phyloP scores from a whole-genome alignment of 2,797 vertebrate genomes.

The Molothrus aeneus region DNA sequence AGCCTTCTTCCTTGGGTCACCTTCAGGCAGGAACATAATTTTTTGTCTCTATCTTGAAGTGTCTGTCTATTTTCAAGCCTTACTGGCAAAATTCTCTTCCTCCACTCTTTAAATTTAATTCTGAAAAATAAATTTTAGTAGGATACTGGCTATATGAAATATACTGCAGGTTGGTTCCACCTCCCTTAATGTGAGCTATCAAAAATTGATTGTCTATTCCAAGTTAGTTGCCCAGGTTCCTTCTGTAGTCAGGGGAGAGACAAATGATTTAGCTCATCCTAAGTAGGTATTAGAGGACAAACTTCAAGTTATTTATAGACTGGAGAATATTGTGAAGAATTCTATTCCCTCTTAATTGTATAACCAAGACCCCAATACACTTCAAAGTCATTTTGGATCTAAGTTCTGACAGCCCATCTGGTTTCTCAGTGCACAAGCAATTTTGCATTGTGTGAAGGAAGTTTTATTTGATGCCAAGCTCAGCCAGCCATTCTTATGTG shows the following conservation, averaged over 20 bases:
- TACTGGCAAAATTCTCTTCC: neutral
- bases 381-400: neutral
- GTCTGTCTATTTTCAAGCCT: neutral
- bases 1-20: neutral
- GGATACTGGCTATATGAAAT: neutral
- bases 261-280: neutral
- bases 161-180: neutral
- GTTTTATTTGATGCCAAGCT: neutral
- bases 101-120: neutral
- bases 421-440: neutral
- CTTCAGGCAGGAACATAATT: neutral
- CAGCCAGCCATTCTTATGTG: neutral
- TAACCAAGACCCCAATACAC: neutral
- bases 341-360: neutral
- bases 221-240: neutral
- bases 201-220: constrained; percentile 2
- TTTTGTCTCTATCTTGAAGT: neutral
- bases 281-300: neutral
- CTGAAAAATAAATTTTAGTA: neutral
- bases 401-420: neutral
- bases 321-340: neutral
- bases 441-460: neutral
- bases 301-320: neutral
- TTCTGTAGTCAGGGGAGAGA: neutral
- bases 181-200: neutral